phyloP scores from a whole-genome alignment of 2,888 invertebrate genomes.

The Darwinula stevensoni region DNA sequence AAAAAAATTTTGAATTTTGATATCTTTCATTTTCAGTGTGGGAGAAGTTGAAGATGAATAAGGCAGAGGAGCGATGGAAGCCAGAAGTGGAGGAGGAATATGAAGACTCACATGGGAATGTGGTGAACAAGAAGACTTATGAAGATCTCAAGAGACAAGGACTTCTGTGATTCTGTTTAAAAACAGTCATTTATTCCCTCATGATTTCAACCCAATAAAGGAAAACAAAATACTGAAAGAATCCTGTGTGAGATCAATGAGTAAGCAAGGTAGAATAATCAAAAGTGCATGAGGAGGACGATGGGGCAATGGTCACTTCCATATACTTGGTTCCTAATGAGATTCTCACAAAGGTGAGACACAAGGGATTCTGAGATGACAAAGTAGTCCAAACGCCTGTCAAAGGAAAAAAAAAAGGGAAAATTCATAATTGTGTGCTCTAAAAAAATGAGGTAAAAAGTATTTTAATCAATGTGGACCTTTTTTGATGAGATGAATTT shows the following conservation, averaged over 20 bases:
- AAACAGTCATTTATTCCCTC: constrained; percentile 9
- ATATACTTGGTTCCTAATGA: constrained; percentile 44
- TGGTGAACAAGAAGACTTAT: constrained; percentile 89
- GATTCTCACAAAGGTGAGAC: constrained; percentile 43
- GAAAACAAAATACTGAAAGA: too few species aligned
- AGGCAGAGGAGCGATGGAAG: constrained; percentile 82
- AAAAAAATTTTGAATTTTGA: too few species aligned
- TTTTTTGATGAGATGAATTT: too few species aligned
- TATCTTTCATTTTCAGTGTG: constrained; percentile 35
- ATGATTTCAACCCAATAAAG: constrained; percentile 9
- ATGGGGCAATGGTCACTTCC: constrained; percentile 96
- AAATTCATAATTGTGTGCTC: too few species aligned
- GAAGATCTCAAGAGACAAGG: constrained; percentile 97
- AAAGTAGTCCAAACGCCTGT: constrained; percentile 90
- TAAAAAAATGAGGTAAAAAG: too few species aligned
- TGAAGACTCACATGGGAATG: constrained; percentile 94
- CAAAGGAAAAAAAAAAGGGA: too few species aligned
- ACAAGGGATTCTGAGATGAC: constrained; percentile 50
- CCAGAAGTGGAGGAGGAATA: constrained; percentile 94
- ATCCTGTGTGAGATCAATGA: too few species aligned
- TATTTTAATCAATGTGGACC: too few species aligned
- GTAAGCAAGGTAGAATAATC: too few species aligned
- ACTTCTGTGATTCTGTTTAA: constrained; percentile 32
- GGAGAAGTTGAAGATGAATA: constrained; percentile 87
- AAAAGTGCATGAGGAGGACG: too few species aligned